Base-by-base conservation (phyloP, 2,888 invertebrate genomes). In the Calameuta idolon region DNA sequence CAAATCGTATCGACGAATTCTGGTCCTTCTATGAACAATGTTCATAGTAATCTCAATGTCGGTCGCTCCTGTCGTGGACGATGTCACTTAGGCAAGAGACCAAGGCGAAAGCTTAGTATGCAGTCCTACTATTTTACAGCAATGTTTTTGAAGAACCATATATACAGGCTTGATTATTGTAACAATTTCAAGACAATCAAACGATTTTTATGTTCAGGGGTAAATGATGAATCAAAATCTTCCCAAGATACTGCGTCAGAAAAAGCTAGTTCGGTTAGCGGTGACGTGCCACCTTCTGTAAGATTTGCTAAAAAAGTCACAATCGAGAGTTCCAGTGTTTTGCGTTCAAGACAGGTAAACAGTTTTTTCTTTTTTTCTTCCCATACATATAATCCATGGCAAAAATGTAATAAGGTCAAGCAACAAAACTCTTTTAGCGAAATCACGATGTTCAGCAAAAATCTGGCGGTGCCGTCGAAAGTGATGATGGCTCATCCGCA, bases 1-100 rank as follows among this genome's bases (percentile, higher is more conserved):
- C 96, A 96, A 92, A 96, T 97, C 85, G 96, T 95, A 12, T 94
- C 95, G 1, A 95, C 95, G 11, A 93, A 94, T 86, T 93, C 93
- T n/a, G 91, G 89, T 75, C 87, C 91, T 37, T 73, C 82, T 9
- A 79, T 83, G 12, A 78, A 79, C 30, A 85, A 81, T 75, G 83
- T 81, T n/a, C 86, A 88, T 73, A 86, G 83, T 76, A 87, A 85
- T 75, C 87, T 87, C 78, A 86, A 87, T 79, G 40, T 80, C 34
- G 84, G 86, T 75, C 86, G 90, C 23, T 86, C 88, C 23, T 85
- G 91, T 75, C 88, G 89, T 34, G 85, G 83, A 68, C 84, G 90
- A 81, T 85, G 85, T 82, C 87, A 90, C n/a, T 84, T 87, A 37
- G 89, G 88, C 37, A 91, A 90, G 40, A 87, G 89, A 81, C 77